Conservation (phyloP, 2,888 invertebrate genomes). For the Endomychus coccineus region DNA sequence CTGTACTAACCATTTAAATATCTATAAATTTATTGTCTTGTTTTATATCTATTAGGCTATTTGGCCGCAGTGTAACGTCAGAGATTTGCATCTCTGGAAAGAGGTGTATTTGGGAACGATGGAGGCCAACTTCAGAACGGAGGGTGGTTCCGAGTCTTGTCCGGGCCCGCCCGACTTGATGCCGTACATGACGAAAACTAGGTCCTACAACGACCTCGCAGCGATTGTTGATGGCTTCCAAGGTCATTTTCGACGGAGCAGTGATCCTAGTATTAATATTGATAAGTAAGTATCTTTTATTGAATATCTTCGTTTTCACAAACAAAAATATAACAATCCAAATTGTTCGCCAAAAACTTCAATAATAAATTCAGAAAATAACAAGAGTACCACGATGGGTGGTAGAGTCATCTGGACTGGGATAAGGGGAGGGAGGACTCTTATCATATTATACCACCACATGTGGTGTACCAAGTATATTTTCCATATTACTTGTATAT, state of each 20-base stretch:
- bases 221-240: slow-evolving; percentile 53
- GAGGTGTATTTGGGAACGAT: slow-evolving; percentile 69
- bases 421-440: too few species aligned
- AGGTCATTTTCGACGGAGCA: slow-evolving; percentile 60
- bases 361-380: too few species aligned
- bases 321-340: not conserved
- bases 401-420: too few species aligned
- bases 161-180: slow-evolving; percentile 45
- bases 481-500: too few species aligned
- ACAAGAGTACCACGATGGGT: too few species aligned
- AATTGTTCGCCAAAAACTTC: too few species aligned
- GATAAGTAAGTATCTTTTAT: slow-evolving; percentile 54
- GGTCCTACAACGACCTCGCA: slow-evolving; percentile 78
- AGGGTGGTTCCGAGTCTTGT: slow-evolving; percentile 34
- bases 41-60: slow-evolving; percentile 55
- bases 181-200: slow-evolving; percentile 63
- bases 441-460: too few species aligned
- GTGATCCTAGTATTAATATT: slow-evolving; percentile 75
- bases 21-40: not conserved
- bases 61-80: slow-evolving; percentile 79
- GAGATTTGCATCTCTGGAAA: slow-evolving; percentile 77
- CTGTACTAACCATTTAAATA: not conserved
- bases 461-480: too few species aligned
- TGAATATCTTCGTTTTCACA: not conserved
- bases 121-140: slow-evolving; percentile 34